Base-by-base conservation (phyloP, 2,113 vertebrate species). In the Alectura lathami region DNA sequence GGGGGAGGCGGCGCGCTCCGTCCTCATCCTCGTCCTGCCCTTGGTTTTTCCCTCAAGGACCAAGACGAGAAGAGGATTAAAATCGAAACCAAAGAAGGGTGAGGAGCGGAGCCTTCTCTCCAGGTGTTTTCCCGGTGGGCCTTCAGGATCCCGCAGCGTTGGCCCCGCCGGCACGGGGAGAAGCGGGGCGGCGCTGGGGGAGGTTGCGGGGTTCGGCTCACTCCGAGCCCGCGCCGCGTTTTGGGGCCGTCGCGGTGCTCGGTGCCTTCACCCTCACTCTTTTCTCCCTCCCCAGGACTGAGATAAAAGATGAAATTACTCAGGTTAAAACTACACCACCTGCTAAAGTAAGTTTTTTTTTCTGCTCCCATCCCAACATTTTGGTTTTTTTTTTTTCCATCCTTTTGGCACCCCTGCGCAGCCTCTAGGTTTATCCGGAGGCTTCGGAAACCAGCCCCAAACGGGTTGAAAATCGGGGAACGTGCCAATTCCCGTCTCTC, bases 21-120 rank as follows among this genome's bases (percentile, higher is more conserved):
- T 4, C 34, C 11, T 27, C 30, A 26, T 34, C 36, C 20, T 42
- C 30, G 77, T 6, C 43, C 6, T 0, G 13, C n/a, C 60, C 42
- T 78, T 72, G 3, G 0, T 84, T 20, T 86, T 13, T 67, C 56
- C 51, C 32, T 62, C 18, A 48, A 98, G 98, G 95, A 97, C 11
- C 98, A 98, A 64, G 99, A 99, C 8, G 99, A 99, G 95, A 99
- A 99, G 82, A 98, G 98, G 89, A 96, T 99, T 17, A 99, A 98
- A 97, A 97, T 99, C 9, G 98, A 98, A 56, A 88, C 96, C 6
- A 97, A 97, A 89, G 98, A 98, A 17, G 97, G 79, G 99, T 99
- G 96, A 97, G 98, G 64, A 59, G 67, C 29, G 26, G 16, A 15
- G 15, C 29, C 32, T 13, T 27, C 12, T 11, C 15, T 6, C 6